Evolutionary conservation across 2,113 vertebrate species (phyloP).

Genomic region (Prionailurus viverrinus): DNA sequence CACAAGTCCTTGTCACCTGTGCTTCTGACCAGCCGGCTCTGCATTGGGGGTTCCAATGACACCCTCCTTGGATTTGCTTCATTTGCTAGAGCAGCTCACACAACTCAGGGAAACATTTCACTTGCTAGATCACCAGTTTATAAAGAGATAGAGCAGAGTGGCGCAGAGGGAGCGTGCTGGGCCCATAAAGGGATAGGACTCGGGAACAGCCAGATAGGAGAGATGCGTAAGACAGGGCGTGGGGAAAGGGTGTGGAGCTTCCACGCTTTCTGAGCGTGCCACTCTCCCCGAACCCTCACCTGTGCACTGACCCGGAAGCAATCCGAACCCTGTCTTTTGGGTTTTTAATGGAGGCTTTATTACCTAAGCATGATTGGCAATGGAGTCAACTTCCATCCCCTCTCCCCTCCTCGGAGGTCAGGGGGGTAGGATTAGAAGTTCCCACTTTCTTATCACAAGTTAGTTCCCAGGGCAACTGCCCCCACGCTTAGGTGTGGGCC

Average conservation of each 20-base stretch:
- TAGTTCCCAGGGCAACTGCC: not conserved
- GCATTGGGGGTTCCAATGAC: not conserved
- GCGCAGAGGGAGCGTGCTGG: no score
- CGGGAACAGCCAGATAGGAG: not conserved
- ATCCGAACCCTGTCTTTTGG: not conserved
- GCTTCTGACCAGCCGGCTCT: not conserved
- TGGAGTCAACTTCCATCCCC: not conserved
- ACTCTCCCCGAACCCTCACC: not conserved
- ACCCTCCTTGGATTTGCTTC: not conserved
- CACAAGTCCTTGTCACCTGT: not conserved
- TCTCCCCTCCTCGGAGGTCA: not conserved
- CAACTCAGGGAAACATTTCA: not conserved
- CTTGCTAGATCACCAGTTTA: not conserved
- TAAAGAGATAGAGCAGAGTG: not conserved
- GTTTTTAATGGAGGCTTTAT: not conserved
- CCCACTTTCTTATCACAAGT: not conserved
- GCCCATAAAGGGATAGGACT: not conserved
- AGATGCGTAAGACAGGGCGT: not conserved
- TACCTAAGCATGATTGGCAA: not conserved
- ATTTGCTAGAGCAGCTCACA: not conserved
- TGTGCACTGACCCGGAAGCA: not conserved
- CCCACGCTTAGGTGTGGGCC: not conserved
- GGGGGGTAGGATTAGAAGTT: not conserved
- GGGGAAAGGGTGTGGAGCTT: no score
- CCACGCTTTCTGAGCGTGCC: not conserved